Evolutionary conservation across 2,888 invertebrate species (phyloP).

Genomic region (Dastarcus helophoroides): DNA sequence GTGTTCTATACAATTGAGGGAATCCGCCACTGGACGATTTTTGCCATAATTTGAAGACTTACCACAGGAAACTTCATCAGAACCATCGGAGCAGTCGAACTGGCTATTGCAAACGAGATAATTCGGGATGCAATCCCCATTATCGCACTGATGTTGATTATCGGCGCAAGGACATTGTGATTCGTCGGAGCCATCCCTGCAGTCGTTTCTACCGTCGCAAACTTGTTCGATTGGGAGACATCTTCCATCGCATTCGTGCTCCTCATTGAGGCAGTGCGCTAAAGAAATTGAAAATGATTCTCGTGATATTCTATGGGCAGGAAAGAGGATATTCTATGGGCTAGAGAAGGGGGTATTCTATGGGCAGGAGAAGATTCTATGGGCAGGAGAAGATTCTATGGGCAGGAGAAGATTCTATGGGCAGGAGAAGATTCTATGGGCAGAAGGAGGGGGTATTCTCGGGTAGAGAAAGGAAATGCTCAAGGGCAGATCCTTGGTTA

Average conservation of each 20-base stretch:
- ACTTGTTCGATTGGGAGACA: slow-evolving; percentile 45
- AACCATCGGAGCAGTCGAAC: slow-evolving; percentile 45
- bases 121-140: slow-evolving; percentile 47
- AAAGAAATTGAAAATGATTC: too few species aligned
- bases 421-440: too few species aligned
- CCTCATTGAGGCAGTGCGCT: slow-evolving; percentile 27
- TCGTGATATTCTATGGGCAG: too few species aligned
- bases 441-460: too few species aligned
- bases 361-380: too few species aligned
- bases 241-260: slow-evolving; percentile 41
- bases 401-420: too few species aligned
- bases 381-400: too few species aligned
- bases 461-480: too few species aligned
- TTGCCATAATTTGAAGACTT: slow-evolving; percentile 23
- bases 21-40: too few species aligned
- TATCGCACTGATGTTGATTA: slow-evolving; percentile 49
- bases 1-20: slow-evolving; percentile 5
- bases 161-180: slow-evolving; percentile 42
- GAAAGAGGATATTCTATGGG: too few species aligned
- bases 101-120: slow-evolving; percentile 42
- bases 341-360: too few species aligned
- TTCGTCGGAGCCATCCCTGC: slow-evolving; percentile 48
- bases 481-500: too few species aligned
- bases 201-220: slow-evolving; percentile 51
- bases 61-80: slow-evolving; percentile 57